These are phyloP conservation scores for Caenorhabditis sp. DNA, from an alignment of 2,888 invertebrate genomes.

Conservation along the genomic window DNA sequence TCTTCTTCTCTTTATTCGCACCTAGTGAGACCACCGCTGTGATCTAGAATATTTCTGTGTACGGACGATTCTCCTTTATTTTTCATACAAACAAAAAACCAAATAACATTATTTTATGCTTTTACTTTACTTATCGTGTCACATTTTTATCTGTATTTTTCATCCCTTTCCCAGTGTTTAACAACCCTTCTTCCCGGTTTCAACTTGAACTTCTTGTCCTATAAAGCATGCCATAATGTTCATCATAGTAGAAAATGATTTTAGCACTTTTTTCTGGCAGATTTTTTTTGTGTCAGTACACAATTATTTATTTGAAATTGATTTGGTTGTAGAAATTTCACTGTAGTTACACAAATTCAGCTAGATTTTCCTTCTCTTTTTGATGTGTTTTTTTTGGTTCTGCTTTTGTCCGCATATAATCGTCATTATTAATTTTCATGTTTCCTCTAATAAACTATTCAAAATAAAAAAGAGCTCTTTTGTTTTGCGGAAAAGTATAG, in stretches of 20 bases:
- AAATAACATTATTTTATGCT: slow-evolving; percentile 1
- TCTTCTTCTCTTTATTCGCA: neutral
- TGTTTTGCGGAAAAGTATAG: no score
- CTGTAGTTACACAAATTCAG: slow-evolving; percentile 13
- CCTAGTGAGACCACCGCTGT: slow-evolving; percentile 37
- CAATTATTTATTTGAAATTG: slow-evolving; percentile 6
- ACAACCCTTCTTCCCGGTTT: neutral
- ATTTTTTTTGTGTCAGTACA: neutral
- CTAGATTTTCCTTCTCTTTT: slow-evolving; percentile 13
- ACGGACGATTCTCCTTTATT: neutral
- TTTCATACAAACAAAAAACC: neutral
- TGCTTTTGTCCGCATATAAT: slow-evolving; percentile 4
- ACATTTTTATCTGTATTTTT: slow-evolving; percentile 2
- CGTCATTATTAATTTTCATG: neutral
- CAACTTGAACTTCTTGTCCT: slow-evolving; percentile 1
- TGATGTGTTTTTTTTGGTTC: neutral
- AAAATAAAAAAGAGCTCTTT: neutral
- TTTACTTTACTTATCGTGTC: slow-evolving; percentile 10
- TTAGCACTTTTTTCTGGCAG: slow-evolving; percentile 13
- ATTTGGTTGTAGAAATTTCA: neutral
- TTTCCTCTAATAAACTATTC: neutral
- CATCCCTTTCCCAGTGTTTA: neutral
- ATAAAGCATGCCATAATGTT: slow-evolving; percentile 6
- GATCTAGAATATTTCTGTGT: slow-evolving; percentile 20
- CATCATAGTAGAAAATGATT: neutral